Conservation (phyloP, 2,113 vertebrate species). For the Hoplias malabaricus region DNA sequence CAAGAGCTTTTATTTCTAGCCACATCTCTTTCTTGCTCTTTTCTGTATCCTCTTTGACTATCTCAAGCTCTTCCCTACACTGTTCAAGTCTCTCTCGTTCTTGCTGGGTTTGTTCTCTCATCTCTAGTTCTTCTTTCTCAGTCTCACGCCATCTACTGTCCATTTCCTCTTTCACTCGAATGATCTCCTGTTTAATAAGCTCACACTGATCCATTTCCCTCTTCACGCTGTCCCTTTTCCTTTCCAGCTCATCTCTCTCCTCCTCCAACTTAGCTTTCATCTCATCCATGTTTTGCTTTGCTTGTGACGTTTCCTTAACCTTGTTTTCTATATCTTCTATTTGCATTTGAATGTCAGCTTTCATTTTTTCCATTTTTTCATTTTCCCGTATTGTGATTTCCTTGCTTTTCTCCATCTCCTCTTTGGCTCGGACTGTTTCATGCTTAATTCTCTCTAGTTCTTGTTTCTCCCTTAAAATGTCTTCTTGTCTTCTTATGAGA, state of each 20-base stretch:
- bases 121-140: slow-evolving; percentile 44
- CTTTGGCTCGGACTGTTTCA: slow-evolving; percentile 34
- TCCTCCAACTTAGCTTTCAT: slow-evolving; percentile 41
- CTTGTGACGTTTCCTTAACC: slow-evolving; percentile 31
- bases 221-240: slow-evolving; percentile 34
- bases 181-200: slow-evolving; percentile 39
- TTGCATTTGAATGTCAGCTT: slow-evolving; percentile 36
- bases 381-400: slow-evolving; percentile 19
- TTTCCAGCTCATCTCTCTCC: slow-evolving; percentile 46
- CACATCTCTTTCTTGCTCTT: slow-evolving; percentile 17
- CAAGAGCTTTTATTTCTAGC: slow-evolving; percentile 27
- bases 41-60: slow-evolving; percentile 33
- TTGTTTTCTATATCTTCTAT: slow-evolving; percentile 40
- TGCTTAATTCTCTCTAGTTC: slow-evolving; percentile 42
- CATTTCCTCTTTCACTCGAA: slow-evolving; percentile 47
- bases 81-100: slow-evolving; percentile 34
- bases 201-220: slow-evolving; percentile 49
- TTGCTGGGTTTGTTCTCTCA: slow-evolving; percentile 28
- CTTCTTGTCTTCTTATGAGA: not conserved
- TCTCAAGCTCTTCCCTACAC: slow-evolving; percentile 38
- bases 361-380: slow-evolving; percentile 18
- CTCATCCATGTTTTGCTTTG: slow-evolving; percentile 45
- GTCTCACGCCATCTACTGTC: slow-evolving; percentile 28
- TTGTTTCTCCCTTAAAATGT: slow-evolving; percentile 17
- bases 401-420: slow-evolving; percentile 25